A percentile compares a stretch with the other conserved stretches of the same genome.
Evolutionary conservation across 2,888 invertebrate species (phyloP).

Genomic region (Drosophila kuntzei): DNA sequence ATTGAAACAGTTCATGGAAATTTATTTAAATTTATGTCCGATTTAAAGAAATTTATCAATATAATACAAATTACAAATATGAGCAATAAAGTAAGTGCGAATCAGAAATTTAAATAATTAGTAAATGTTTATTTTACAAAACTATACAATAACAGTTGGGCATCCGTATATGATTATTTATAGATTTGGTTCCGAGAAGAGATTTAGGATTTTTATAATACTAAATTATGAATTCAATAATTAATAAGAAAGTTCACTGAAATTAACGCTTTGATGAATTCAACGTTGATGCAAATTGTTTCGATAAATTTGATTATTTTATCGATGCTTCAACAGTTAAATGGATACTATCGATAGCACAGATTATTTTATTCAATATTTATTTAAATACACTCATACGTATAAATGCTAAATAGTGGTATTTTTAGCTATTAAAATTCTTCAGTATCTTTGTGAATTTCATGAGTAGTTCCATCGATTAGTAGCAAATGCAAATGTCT

Average conservation of each 20-base stretch:
- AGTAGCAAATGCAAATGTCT: conserved; percentile 3
- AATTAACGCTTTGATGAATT: neutral
- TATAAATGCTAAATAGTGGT: neutral
- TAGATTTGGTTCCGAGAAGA: no score
- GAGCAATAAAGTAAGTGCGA: no score
- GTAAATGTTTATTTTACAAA: no score
- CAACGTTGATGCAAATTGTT: neutral
- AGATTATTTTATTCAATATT: neutral
- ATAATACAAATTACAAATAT: no score
- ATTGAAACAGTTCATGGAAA: no score
- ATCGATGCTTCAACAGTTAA: neutral
- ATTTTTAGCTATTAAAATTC: neutral
- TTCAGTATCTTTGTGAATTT: neutral
- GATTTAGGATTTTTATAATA: no score
- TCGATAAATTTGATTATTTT: neutral
- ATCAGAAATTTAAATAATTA: no score
- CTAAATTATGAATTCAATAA: no score
- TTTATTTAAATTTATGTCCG: neutral
- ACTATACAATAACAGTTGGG: no score
- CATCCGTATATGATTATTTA: no score
- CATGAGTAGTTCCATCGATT: conserved; percentile 16
- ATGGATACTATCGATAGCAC: neutral
- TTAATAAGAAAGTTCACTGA: no score
- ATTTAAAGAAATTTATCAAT: no score
- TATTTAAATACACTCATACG: neutral